Conservation (phyloP, 2,113 vertebrate species). For the Sphaerodactylus townsendi region DNA sequence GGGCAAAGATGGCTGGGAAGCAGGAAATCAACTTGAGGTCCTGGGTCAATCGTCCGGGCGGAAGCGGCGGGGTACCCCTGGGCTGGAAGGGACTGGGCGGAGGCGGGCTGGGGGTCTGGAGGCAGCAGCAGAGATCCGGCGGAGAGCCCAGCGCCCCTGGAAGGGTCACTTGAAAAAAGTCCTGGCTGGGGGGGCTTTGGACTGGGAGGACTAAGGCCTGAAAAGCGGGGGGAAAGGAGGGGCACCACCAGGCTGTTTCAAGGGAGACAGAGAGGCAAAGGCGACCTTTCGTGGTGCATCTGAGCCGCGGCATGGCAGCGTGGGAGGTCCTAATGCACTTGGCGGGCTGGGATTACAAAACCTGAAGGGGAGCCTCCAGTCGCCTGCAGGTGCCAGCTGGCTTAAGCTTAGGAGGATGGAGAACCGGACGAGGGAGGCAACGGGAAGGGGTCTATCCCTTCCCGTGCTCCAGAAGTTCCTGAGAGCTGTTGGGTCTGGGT, state of each 20-base stretch:
- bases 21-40: slow-evolving; percentile 92
- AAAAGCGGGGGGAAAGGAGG: slow-evolving; percentile 83
- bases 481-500: slow-evolving; percentile 79
- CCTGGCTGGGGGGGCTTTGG: slow-evolving; percentile 86
- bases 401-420: slow-evolving; percentile 79
- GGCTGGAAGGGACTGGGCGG: slow-evolving; percentile 75
- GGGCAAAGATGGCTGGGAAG: slow-evolving; percentile 88
- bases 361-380: slow-evolving; percentile 77
- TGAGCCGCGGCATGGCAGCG: slow-evolving; percentile 80
- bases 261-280: slow-evolving; percentile 76
- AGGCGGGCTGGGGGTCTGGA: slow-evolving; percentile 80
- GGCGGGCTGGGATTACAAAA: slow-evolving; percentile 71
- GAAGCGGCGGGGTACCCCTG: slow-evolving; percentile 75
- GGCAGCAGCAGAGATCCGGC: slow-evolving; percentile 87
- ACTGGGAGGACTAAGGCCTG: slow-evolving; percentile 81
- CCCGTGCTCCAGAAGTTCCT: slow-evolving; percentile 75
- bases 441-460: slow-evolving; percentile 80
- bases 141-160: slow-evolving; percentile 84
- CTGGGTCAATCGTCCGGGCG: slow-evolving; percentile 85
- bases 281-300: slow-evolving; percentile 83
- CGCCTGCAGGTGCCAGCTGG: slow-evolving; percentile 80
- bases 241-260: slow-evolving; percentile 75
- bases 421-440: slow-evolving; percentile 79
- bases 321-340: slow-evolving; percentile 79
- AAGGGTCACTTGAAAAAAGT: slow-evolving; percentile 86